Evolutionary conservation across 2,797 vertebrate genomes (phyloP).

Genomic region (Pangasius krempfi): DNA sequence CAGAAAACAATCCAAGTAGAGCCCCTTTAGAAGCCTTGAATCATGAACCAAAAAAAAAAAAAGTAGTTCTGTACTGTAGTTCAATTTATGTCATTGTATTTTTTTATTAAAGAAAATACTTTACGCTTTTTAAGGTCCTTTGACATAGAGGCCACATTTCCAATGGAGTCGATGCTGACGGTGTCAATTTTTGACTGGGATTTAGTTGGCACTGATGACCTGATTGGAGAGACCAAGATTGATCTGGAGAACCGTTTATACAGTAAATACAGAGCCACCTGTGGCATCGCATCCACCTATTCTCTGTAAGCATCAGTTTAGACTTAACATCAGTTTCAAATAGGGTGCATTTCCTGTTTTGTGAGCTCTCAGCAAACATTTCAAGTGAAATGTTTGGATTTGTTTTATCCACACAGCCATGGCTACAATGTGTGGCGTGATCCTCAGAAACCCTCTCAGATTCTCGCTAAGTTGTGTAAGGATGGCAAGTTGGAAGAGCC

Average conservation of each 20-base stretch:
- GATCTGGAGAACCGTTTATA: slow-evolving; percentile 98
- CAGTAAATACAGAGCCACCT: slow-evolving; percentile 95
- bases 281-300: slow-evolving; percentile 86
- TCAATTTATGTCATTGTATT: not conserved
- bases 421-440: slow-evolving; percentile 97
- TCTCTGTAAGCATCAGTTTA: slow-evolving; percentile 77
- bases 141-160: slow-evolving; percentile 94
- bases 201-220: slow-evolving; percentile 93
- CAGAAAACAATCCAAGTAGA: not conserved
- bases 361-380: not conserved
- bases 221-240: slow-evolving; percentile 97
- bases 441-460: slow-evolving; percentile 91
- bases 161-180: slow-evolving; percentile 97
- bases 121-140: slow-evolving; percentile 80
- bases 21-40: not conserved
- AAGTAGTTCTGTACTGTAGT: not conserved
- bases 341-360: not conserved
- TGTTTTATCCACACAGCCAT: slow-evolving; percentile 72
- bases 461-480: slow-evolving; percentile 91
- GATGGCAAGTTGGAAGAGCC: slow-evolving; percentile 92
- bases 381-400: not conserved
- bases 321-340: not conserved
- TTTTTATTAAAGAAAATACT: not conserved
- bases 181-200: slow-evolving; percentile 98
- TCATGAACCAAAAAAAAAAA: not conserved